Base-by-base conservation (phyloP, 1,140 invertebrate genomes). In the Orchestia grillus region DNA sequence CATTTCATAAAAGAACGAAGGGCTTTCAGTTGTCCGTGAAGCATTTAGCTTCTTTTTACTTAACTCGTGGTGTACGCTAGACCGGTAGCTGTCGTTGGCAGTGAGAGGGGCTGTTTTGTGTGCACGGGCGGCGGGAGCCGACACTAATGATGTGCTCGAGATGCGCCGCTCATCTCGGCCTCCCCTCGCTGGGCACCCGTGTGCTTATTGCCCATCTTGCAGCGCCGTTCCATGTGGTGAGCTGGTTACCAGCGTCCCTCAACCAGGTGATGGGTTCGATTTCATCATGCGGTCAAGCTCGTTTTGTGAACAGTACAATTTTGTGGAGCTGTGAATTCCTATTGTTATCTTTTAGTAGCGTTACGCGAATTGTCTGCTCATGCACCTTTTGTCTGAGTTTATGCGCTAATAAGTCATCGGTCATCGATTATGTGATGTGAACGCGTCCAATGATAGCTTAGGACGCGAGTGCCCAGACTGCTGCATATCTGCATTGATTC, bases 121-220 rank as follows among this genome's bases (percentile, higher is more conserved):
- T 4, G 36, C 36, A 42, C n/a, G 41, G 41, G 11, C 92, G 40
- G 16, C 92, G 44, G 92, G 92, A 47, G 92, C 36, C 92, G 92
- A 94, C 92, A 45, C 92, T 94, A 94, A 94, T 94, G 43, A 40
- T 19, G 23, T 47, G 43, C 44, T 94, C 92, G 44, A 47, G 36
- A 94, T 94, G 44, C 44, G 92, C 92, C 44, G 3, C 44, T 94
- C 44, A 94, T 94, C 19, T 90, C 43, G 11, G 4, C 88, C n/a
- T 41, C 36, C 41, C 88, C 88, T 44, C 28, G 88, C 88, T 90
- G 11, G 28, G 62, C 28, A 28, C 62, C 62, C 62, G 15, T 77
- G 62, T 77, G 62, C 28, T 77, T 36, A 77, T 36, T 77, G 62
- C 28, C 62, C 36, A 77, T 36, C 62, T 15, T 1, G 62, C n/a